Evolutionary conservation across 64 coral and sea anemone genomes (phyloP).

Genomic region (Trachythela sp.): DNA sequence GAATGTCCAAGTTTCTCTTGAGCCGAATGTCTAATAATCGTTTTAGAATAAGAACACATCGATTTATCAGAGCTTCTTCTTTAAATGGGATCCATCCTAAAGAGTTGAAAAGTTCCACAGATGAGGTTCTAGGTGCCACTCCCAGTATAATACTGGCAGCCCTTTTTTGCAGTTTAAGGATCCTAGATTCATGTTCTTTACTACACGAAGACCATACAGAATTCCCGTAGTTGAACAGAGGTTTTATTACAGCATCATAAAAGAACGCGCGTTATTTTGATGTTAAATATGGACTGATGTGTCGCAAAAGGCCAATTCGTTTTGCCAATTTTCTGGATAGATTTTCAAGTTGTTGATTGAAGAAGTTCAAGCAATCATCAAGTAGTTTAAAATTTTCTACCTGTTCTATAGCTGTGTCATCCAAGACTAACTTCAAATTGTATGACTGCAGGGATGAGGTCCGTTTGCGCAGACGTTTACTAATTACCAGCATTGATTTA

Average conservation of each 20-base stretch:
- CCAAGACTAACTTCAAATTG: too few species aligned
- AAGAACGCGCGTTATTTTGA: background rate
- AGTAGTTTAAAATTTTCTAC: too few species aligned
- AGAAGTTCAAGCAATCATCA: too few species aligned
- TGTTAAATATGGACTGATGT: too few species aligned
- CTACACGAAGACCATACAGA: conserved; percentile 13
- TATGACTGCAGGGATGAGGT: too few species aligned
- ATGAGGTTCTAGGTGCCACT: background rate
- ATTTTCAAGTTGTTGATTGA: too few species aligned
- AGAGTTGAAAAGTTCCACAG: background rate
- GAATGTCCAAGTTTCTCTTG: conserved; percentile 11
- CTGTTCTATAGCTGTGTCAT: background rate
- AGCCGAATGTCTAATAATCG: conserved; percentile 2
- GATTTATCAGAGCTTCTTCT: too few species aligned
- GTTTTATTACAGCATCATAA: conserved; percentile 13
- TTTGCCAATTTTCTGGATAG: too few species aligned
- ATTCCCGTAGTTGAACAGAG: background rate
- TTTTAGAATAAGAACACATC: conserved; percentile 13
- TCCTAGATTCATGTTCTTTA: background rate
- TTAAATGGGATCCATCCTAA: background rate
- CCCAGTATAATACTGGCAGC: background rate
- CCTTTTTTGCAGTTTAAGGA: background rate
- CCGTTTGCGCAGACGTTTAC: too few species aligned
- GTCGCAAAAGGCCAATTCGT: too few species aligned
- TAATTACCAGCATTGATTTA: too few species aligned